A percentile compares a stretch with the other conserved stretches of the same genome.
phyloP scores from a whole-genome alignment of 1,140 invertebrate species.

The Drosophila orena region DNA sequence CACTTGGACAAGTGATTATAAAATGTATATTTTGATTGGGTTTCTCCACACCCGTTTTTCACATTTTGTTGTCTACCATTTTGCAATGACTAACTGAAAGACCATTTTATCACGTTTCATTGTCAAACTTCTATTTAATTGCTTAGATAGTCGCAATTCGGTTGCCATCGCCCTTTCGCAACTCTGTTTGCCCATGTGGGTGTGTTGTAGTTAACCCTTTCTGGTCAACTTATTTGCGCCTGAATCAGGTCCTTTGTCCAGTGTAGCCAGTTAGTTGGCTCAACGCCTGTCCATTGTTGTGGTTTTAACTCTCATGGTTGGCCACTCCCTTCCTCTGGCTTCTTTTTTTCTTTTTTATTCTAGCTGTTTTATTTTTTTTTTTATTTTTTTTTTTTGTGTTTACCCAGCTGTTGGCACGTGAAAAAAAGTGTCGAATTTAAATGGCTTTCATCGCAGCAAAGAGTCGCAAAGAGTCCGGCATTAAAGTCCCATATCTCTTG shows the following conservation, averaged over 20 bases:
- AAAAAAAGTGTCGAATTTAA: conserved; percentile 31
- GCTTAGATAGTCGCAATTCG: conserved; percentile 30
- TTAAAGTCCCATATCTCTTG: background rate
- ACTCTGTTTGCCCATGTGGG: background rate
- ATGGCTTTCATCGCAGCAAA: conserved; percentile 14
- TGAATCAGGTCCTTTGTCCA: conserved; percentile 37
- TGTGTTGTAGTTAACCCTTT: conserved; percentile 8
- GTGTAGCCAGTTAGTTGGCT: conserved; percentile 38
- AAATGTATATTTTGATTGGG: background rate
- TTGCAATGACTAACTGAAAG: background rate
- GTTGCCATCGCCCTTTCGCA: conserved; percentile 11
- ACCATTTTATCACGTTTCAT: background rate
- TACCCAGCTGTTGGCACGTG: conserved; percentile 1
- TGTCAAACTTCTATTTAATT: background rate
- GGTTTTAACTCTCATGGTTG: conserved; percentile 16
- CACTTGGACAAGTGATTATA: too few relatives aligned
- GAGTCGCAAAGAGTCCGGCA: conserved; percentile 4
- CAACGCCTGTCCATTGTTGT: conserved; percentile 41
- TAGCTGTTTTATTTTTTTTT: background rate
- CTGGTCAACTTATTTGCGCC: conserved; percentile 51
- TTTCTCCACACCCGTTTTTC: background rate
- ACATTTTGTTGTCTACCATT: too few relatives aligned
- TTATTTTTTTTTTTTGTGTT: background rate
- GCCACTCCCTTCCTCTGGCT: background rate
- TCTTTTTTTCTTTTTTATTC: background rate